Evolutionary conservation across 2,113 vertebrate species (phyloP).

Genomic region (Ahaetulla prasina): DNA sequence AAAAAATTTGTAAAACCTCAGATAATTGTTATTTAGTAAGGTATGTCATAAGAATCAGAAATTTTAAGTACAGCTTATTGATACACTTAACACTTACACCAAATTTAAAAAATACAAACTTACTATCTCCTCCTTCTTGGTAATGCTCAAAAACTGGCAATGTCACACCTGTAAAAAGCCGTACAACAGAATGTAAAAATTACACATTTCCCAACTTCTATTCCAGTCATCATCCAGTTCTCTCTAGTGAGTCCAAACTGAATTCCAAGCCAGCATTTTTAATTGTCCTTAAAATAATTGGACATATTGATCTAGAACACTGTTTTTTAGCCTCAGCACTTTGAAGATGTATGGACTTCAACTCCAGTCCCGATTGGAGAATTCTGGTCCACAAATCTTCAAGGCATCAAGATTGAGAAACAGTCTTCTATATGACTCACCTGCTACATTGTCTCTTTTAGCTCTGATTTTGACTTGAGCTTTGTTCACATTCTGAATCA

Average conservation of each 20-base stretch:
- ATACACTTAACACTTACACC: neutral
- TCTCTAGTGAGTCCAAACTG: neutral
- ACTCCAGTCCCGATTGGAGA: neutral
- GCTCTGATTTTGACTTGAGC: slow-evolving; percentile 96
- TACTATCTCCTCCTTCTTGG: slow-evolving; percentile 97
- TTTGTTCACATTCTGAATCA: slow-evolving; percentile 98
- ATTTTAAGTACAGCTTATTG: neutral
- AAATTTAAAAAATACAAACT: slow-evolving; percentile 61
- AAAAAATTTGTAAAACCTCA: neutral
- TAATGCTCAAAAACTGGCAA: slow-evolving; percentile 97
- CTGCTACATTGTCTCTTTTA: slow-evolving; percentile 98
- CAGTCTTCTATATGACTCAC: slow-evolving; percentile 60
- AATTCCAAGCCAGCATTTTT: neutral
- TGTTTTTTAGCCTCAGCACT: neutral
- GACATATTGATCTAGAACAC: neutral
- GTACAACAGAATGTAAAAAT: slow-evolving; percentile 15
- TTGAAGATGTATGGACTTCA: neutral
- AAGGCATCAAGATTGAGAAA: neutral
- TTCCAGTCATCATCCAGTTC: neutral
- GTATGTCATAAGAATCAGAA: neutral
- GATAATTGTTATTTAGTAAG: neutral
- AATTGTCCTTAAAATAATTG: neutral
- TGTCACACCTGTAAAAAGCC: slow-evolving; percentile 80
- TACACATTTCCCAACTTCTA: neutral
- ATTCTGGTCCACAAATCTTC: neutral